Conservation (phyloP, 2,888 invertebrate genomes). For the Andrena bucephala region DNA sequence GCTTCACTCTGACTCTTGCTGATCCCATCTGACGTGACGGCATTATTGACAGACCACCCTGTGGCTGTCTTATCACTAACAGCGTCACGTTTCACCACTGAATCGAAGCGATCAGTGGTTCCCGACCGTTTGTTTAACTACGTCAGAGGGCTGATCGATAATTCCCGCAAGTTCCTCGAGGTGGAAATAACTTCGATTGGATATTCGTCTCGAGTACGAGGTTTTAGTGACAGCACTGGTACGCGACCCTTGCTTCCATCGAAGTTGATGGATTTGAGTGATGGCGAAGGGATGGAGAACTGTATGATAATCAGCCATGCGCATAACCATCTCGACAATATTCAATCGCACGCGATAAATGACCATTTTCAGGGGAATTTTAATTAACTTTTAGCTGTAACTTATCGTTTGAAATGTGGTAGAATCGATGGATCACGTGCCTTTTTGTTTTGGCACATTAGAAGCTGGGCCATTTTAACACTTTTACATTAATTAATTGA, state of each 20-base stretch:
- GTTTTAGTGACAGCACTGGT: neutral
- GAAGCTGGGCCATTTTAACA: too few relatives aligned
- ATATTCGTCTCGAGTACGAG: constrained; percentile 4
- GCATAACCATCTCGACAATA: neutral
- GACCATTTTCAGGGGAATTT: neutral
- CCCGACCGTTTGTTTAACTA: constrained; percentile 54
- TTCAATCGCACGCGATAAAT: neutral
- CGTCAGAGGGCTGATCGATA: constrained; percentile 58
- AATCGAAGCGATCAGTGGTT: constrained; percentile 41
- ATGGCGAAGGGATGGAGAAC: neutral
- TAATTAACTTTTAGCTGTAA: neutral
- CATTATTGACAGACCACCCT: constrained; percentile 56
- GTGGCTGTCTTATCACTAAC: constrained; percentile 25
- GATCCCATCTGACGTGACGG: constrained; percentile 35
- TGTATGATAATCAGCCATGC: constrained; percentile 12
- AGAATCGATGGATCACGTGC: too few relatives aligned
- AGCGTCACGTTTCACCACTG: constrained; percentile 41
- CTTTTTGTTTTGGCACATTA: too few relatives aligned
- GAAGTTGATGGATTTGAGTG: neutral
- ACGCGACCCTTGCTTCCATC: neutral
- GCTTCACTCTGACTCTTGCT: constrained; percentile 22
- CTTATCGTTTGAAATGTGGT: too few relatives aligned
- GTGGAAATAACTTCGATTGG: constrained; percentile 4
- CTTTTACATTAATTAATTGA: neutral
- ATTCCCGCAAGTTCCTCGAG: constrained; percentile 7